Evolutionary conservation across 1,140 invertebrate genomes (phyloP).

Genomic region (Pogonomyrmex barbatus): DNA sequence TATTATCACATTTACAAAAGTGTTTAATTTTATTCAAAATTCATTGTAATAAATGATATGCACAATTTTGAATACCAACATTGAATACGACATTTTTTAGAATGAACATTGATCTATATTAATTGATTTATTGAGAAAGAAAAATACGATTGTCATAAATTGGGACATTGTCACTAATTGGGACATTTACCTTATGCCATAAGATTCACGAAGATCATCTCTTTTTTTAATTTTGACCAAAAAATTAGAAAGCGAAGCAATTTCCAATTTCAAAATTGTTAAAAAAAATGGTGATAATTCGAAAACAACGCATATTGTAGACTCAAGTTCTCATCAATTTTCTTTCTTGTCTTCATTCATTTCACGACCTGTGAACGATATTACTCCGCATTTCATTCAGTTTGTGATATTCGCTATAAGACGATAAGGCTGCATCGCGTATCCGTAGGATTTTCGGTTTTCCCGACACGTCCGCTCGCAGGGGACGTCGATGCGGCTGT

Average conservation of each 20-base stretch:
- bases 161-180: constrained; percentile 10
- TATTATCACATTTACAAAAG: background rate
- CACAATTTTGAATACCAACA: background rate
- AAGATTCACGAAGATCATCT: too few species aligned
- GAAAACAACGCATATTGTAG: too few species aligned
- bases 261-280: too few species aligned
- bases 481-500: background rate
- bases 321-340: too few species aligned
- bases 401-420: background rate
- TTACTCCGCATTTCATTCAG: background rate
- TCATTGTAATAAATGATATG: background rate
- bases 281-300: too few species aligned
- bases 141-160: background rate
- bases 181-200: background rate
- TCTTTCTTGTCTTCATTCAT: too few species aligned
- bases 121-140: background rate
- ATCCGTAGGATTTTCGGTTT: background rate
- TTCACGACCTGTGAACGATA: too few species aligned
- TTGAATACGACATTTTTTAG: background rate
- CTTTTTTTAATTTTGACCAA: too few species aligned
- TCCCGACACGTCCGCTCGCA: background rate
- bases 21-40: constrained; percentile 15
- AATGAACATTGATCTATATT: background rate
- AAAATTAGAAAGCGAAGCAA: too few species aligned
- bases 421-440: background rate